phyloP scores from a whole-genome alignment of 2,113 vertebrate species.

The Pardalotus punctatus region DNA sequence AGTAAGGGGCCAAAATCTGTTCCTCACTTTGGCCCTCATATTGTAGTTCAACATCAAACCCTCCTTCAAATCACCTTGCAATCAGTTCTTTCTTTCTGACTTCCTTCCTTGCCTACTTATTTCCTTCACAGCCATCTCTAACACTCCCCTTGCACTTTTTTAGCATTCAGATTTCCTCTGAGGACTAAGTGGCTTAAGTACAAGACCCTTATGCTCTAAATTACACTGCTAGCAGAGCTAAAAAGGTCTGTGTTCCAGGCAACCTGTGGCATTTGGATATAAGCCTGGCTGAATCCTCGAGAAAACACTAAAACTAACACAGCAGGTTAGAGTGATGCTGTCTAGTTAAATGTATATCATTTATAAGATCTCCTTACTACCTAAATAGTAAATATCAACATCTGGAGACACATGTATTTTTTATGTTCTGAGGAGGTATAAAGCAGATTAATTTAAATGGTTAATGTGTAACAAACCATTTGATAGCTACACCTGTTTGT shows the following conservation, averaged over 20 bases:
- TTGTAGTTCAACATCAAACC: not conserved
- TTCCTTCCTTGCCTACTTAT: not conserved
- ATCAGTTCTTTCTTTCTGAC: not conserved
- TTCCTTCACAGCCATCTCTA: constrained; percentile 22
- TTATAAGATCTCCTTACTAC: not conserved
- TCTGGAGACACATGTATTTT: not conserved
- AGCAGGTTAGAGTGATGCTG: not conserved
- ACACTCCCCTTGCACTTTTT: constrained; percentile 24
- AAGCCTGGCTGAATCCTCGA: not conserved
- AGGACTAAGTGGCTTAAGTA: not conserved
- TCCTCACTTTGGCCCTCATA: not conserved
- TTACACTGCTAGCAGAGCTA: not conserved
- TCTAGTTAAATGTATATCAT: not conserved
- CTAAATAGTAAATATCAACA: not conserved
- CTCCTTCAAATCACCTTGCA: not conserved
- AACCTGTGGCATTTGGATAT: fast-evolving
- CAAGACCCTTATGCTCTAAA: not conserved
- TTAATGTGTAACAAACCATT: not conserved
- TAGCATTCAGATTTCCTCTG: constrained; percentile 22
- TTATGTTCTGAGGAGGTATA: not conserved
- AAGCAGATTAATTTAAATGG: not conserved
- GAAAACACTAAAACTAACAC: not conserved
- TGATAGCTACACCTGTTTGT: not conserved
- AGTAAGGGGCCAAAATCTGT: not conserved
- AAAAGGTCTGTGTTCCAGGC: not conserved